phyloP scores from a whole-genome alignment of 2,888 invertebrate species.

The Lathronympha strigana region DNA sequence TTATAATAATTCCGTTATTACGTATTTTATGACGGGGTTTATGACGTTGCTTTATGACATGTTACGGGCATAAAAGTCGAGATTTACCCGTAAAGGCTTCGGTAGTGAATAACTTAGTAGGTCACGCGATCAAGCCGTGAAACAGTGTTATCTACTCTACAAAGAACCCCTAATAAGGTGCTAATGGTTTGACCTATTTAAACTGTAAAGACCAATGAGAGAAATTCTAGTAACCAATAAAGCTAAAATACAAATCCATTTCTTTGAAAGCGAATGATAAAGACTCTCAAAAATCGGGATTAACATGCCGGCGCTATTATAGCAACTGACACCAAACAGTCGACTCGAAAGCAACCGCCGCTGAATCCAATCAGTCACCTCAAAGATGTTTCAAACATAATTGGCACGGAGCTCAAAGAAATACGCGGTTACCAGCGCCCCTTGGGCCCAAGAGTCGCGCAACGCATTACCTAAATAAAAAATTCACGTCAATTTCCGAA shows the following conservation, averaged over 20 bases:
- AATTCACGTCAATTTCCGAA: conserved; percentile 74
- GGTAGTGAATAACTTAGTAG: conserved; percentile 74
- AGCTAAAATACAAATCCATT: conserved; percentile 31
- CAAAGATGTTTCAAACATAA: conserved; percentile 71
- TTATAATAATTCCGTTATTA: conserved; percentile 74
- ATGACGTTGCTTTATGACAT: conserved; percentile 74
- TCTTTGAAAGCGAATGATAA: conserved; percentile 26
- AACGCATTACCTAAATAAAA: conserved; percentile 80
- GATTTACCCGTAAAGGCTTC: conserved; percentile 74
- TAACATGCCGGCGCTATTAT: conserved; percentile 37
- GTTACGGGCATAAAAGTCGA: conserved; percentile 78
- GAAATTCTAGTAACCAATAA: conserved; percentile 18
- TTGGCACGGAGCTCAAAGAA: conserved; percentile 66
- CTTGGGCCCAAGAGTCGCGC: conserved; percentile 48
- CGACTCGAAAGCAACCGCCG: conserved; percentile 55
- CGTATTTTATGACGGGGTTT: conserved; percentile 74
- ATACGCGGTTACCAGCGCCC: conserved; percentile 48
- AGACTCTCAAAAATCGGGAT: conserved; percentile 38
- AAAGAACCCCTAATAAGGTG: background rate
- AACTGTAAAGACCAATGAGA: too few relatives aligned
- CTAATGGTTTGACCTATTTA: conserved; percentile 28
- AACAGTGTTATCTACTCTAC: conserved; percentile 15
- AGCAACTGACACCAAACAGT: conserved; percentile 35
- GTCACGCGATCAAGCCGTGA: conserved; percentile 49
- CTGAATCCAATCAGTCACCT: conserved; percentile 73